Conservation (phyloP, 1,140 invertebrate species). For the Sycobia sp. region DNA sequence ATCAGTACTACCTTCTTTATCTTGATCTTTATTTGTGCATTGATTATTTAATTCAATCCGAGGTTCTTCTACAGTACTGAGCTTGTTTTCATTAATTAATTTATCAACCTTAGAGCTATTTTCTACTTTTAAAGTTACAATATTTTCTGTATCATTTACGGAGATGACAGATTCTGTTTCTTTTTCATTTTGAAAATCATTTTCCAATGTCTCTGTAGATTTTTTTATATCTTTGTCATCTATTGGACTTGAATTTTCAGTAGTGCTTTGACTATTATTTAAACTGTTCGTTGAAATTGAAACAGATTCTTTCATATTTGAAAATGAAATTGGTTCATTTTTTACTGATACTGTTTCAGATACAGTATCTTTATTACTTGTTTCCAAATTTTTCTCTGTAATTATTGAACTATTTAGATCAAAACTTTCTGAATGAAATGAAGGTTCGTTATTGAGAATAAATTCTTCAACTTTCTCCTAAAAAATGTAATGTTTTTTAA, state of each 20-base stretch:
- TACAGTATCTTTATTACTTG: slow-evolving; percentile 5
- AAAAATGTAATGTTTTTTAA: not conserved
- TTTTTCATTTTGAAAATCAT: slow-evolving; percentile 5
- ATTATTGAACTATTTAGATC: slow-evolving; percentile 1
- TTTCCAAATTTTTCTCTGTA: no score
- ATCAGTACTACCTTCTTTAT: not conserved
- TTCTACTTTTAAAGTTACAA: not conserved
- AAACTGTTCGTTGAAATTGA: slow-evolving; percentile 1
- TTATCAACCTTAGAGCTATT: not conserved
- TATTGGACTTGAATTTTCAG: not conserved
- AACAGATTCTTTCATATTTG: slow-evolving; percentile 22
- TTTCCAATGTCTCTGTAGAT: slow-evolving; percentile 2
- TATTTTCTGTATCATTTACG: slow-evolving; percentile 6
- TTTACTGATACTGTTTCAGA: slow-evolving; percentile 9
- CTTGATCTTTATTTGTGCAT: slow-evolving; percentile 6
- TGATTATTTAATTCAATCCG: not conserved
- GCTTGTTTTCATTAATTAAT: not conserved
- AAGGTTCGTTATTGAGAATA: not conserved
- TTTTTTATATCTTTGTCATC: not conserved
- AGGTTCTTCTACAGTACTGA: not conserved
- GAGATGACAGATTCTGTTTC: slow-evolving; percentile 8
- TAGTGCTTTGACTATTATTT: slow-evolving; percentile 6
- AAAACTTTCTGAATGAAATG: slow-evolving; percentile 9
- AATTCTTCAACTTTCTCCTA: slow-evolving; percentile 21
- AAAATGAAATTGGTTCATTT: slow-evolving; percentile 13